Base-by-base conservation (phyloP, 2,113 vertebrate genomes). In the Malaclemys terrapin region DNA sequence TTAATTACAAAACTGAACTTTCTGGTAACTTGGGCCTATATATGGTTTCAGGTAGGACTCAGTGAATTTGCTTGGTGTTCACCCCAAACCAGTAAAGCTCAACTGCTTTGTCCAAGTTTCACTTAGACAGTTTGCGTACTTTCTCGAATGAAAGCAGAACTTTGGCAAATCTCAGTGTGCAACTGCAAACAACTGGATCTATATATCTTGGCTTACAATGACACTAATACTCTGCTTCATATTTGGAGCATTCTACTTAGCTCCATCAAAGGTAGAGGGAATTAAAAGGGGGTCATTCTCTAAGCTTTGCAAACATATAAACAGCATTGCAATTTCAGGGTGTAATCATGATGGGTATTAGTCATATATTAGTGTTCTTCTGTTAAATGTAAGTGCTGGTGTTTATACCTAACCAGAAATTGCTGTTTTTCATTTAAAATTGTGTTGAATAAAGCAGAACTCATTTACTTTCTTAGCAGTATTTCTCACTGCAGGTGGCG, bases 301-400 rank as follows among this genome's bases (percentile, higher is more conserved):
- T 62, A 80, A 85, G 2, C 11, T 54, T 3, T n/a, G 1, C 78
- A 92, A 89, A 72, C 8, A 29, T 47, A 65, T 59, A 84, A 96
- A 84, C 4, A 93, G 5, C 3, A 87, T 29, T 86, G 38, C 4
- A 1, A 31, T 82, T 86, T 93, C 49, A 80, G 45, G 72, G 56
- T 57, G 45, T 25, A 82, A 91, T 78, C 3, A 50, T 27, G 6
- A 0, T 0, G 2, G 2, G 49, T 8, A 65, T 22, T 42, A 54
- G 24, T 38, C 4, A 45, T 47, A 27, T 53, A 83, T 65, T n/a
- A 82, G 6, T 90, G 76, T 94, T 92, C 88, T 75, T 54, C 53
- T 57, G 8, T 38, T 65, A 92, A 96, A 88, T 2, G 19, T 25
- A 56, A 1, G 31, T 8, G 9, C 1, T 1, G 80, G 17, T 72